Conservation (phyloP, 2,797 vertebrate species). For the Rhadinocentrus ornatus region DNA sequence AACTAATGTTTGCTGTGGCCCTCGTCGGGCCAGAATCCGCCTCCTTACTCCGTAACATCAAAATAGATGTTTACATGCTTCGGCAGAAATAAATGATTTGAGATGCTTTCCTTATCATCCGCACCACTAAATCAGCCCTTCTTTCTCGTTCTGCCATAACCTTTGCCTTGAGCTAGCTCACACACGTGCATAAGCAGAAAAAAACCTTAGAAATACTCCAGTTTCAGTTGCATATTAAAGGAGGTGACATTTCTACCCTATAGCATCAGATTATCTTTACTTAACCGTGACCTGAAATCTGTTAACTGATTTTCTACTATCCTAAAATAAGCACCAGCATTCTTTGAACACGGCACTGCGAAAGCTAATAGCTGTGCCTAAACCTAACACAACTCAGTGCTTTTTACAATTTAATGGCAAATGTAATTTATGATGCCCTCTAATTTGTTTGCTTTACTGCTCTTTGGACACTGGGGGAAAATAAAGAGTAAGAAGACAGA, state of each 20-base stretch:
- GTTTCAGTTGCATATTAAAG: constrained; percentile 46
- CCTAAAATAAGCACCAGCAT: constrained; percentile 72
- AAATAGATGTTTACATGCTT: constrained; percentile 75
- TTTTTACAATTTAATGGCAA: constrained; percentile 72
- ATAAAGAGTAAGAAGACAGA: constrained; percentile 57
- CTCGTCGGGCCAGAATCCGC: constrained; percentile 70
- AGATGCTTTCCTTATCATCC: constrained; percentile 75
- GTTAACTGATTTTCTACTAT: constrained; percentile 69
- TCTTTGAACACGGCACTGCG: constrained; percentile 67
- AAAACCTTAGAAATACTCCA: constrained; percentile 38
- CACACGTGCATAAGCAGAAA: constrained; percentile 26
- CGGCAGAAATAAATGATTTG: constrained; percentile 71
- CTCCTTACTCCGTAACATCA: constrained; percentile 68
- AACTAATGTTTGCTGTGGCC: constrained; percentile 78
- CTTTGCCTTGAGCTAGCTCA: constrained; percentile 72
- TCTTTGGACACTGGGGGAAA: constrained; percentile 69
- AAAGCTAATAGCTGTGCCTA: constrained; percentile 63
- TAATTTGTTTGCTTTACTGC: constrained; percentile 74
- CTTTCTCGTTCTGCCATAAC: constrained; percentile 64
- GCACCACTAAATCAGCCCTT: constrained; percentile 64
- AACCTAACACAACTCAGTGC: constrained; percentile 61
- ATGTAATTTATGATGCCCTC: constrained; percentile 67
- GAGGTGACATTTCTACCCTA: constrained; percentile 56
- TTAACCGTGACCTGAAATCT: constrained; percentile 60
- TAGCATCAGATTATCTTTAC: constrained; percentile 69